phyloP scores from a whole-genome alignment of 2,797 vertebrate genomes.

The Gambusia yucatana region DNA sequence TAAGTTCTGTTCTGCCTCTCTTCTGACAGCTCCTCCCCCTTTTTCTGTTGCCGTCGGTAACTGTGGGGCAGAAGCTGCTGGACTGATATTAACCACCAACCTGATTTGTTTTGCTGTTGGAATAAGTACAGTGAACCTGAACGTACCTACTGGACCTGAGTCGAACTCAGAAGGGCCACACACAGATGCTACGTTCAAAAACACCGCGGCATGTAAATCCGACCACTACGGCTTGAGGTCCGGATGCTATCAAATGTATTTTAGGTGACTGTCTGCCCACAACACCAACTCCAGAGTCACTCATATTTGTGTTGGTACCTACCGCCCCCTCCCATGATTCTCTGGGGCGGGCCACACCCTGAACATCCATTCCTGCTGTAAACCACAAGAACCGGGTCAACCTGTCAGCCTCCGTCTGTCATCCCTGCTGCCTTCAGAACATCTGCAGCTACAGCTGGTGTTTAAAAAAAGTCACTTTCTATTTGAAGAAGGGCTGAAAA shows the following conservation, averaged over 20 bases:
- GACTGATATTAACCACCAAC: too few species aligned
- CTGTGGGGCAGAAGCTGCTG: too few species aligned
- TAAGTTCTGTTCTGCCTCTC: too few species aligned
- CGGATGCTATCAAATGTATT: constrained; percentile 60
- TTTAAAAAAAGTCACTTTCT: constrained; percentile 18
- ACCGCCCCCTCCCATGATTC: constrained; percentile 45
- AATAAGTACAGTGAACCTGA: too few species aligned
- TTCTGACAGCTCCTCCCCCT: too few species aligned
- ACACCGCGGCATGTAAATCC: constrained; percentile 52
- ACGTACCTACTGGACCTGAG: too few species aligned
- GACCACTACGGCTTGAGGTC: constrained; percentile 66
- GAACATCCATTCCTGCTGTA: constrained; percentile 34
- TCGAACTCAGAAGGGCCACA: background rate
- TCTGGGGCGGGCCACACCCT: constrained; percentile 62
- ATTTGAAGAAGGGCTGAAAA: background rate
- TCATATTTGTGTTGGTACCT: constrained; percentile 38
- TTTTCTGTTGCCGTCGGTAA: too few species aligned
- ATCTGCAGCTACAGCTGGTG: constrained; percentile 37
- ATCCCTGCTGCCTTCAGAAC: constrained; percentile 50
- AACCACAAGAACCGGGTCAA: constrained; percentile 58
- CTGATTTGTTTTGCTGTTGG: too few species aligned
- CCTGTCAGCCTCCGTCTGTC: constrained; percentile 37
- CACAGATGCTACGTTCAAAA: background rate
- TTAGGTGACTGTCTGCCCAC: constrained; percentile 53
- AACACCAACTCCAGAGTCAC: constrained; percentile 51